phyloP scores from a whole-genome alignment of 1,140 invertebrate species.

The Matsumurasca onukii region DNA sequence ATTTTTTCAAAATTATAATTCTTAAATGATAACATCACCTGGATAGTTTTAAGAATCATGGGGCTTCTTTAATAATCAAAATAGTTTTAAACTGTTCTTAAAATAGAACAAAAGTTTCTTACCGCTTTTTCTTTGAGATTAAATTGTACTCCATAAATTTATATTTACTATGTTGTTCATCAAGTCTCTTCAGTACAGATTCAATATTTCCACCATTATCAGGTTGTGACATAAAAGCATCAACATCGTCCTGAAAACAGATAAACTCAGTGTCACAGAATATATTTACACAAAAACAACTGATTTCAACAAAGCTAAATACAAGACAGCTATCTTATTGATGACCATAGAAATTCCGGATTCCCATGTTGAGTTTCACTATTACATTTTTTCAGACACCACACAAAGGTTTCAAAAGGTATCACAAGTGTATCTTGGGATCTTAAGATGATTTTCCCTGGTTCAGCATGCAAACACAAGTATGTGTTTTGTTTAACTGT shows the following conservation, averaged over 20 bases:
- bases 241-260: conserved; percentile 87
- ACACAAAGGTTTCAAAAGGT: background rate
- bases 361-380: background rate
- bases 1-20: too few species aligned
- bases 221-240: conserved; percentile 81
- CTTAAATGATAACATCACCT: too few species aligned
- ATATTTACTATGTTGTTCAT: conserved; percentile 93
- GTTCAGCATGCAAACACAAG: too few species aligned
- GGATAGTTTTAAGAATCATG: too few species aligned
- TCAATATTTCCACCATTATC: conserved; percentile 81
- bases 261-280: background rate
- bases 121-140: conserved; percentile 74
- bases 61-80: too few species aligned
- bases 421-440: background rate
- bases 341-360: background rate
- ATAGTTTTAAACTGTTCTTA: too few species aligned
- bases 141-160: conserved; percentile 96
- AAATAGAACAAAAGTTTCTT: too few species aligned
- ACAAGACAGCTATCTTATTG: too few species aligned
- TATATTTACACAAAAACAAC: background rate
- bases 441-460: too few species aligned
- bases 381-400: background rate
- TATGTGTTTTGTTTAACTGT: too few species aligned
- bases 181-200: conserved; percentile 78
- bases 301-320: background rate